These are phyloP conservation scores for Eulemur coronatus DNA, from an alignment of 2,797 vertebrate genomes.

Conservation along the genomic window DNA sequence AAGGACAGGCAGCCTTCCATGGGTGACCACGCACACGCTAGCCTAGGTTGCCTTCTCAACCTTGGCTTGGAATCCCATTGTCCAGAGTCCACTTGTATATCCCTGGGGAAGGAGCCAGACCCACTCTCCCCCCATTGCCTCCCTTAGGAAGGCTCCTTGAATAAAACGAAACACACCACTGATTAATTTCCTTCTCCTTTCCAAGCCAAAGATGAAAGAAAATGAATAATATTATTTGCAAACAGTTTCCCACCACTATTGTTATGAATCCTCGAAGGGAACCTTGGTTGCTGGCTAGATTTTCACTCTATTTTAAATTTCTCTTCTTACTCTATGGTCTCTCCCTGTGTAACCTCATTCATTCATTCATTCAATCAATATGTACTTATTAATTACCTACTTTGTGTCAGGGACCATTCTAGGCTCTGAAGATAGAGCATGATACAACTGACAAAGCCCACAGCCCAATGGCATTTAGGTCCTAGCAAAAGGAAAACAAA, in stretches of 20 bases:
- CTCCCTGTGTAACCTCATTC: not conserved
- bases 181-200: not conserved
- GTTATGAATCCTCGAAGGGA: not conserved
- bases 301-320: slow-evolving; percentile 11
- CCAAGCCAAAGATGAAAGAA: not conserved
- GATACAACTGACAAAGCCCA: not conserved
- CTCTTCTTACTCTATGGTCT: not conserved
- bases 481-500: not conserved
- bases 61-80: not conserved
- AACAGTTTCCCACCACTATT: not conserved
- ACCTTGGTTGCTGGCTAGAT: not conserved
- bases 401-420: not conserved
- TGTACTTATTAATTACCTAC: not conserved
- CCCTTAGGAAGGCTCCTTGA: not conserved
- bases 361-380: not conserved
- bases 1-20: not conserved
- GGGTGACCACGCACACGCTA: not conserved
- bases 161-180: not conserved
- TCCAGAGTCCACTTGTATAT: not conserved
- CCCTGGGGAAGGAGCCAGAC: not conserved
- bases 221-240: not conserved
- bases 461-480: not conserved
- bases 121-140: not conserved
- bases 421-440: not conserved
- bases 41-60: not conserved